Evolutionary conservation across 2,113 vertebrate species (phyloP).

Genomic region (Mohoua ochrocephala): DNA sequence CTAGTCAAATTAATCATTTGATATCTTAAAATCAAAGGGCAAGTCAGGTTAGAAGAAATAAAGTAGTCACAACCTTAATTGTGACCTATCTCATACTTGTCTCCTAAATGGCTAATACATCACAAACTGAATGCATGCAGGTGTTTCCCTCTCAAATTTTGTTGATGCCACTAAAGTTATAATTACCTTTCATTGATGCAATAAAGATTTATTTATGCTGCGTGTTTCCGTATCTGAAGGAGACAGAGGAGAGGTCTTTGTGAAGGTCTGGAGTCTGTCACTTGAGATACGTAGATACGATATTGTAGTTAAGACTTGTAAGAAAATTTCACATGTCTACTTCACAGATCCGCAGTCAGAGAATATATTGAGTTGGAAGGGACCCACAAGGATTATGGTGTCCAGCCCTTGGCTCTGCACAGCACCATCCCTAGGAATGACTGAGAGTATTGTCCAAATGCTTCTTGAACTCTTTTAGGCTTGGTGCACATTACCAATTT

Average conservation of each 20-base stretch:
- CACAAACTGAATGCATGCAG: not conserved
- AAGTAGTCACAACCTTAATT: not conserved
- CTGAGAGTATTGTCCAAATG: not conserved
- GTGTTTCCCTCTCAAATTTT: not conserved
- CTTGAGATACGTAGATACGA: not conserved
- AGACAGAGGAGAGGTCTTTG: not conserved
- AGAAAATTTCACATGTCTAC: not conserved
- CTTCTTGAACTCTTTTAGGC: not conserved
- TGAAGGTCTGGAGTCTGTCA: not conserved
- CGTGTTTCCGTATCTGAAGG: not conserved
- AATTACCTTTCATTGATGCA: not conserved
- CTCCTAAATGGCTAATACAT: not conserved
- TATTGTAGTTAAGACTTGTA: not conserved
- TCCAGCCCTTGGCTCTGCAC: not conserved
- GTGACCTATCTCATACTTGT: not conserved
- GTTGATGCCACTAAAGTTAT: not conserved
- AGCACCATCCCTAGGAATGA: not conserved
- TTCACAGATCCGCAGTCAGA: not conserved
- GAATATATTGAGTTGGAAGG: not conserved
- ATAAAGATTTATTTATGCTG: not conserved
- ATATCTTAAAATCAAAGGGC: not conserved
- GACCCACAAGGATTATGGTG: not conserved
- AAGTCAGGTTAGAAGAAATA: not conserved
- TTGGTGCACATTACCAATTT: not conserved
- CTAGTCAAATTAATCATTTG: not conserved